Conservation (phyloP, 2,888 invertebrate genomes). For the Rhagonycha lutea region DNA sequence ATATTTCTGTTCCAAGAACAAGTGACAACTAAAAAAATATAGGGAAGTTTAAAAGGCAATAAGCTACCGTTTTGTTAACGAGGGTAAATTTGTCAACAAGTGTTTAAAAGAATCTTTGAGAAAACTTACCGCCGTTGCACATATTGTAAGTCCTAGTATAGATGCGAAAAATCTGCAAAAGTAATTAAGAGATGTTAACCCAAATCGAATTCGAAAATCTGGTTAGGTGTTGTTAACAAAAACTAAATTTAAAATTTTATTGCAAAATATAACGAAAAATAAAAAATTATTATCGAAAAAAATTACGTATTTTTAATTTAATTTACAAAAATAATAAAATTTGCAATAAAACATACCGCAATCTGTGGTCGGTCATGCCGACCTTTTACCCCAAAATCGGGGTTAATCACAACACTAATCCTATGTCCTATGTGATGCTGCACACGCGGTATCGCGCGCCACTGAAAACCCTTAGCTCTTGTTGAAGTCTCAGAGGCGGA, state of each 20-base stretch:
- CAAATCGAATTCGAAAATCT: neutral
- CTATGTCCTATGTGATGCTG: constrained; percentile 48
- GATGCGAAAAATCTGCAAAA: constrained; percentile 58
- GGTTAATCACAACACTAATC: constrained; percentile 47
- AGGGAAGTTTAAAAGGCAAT: neutral
- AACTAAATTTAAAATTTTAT: neutral
- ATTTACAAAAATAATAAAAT: constrained; percentile 6
- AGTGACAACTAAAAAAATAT: neutral
- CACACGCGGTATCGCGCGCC: constrained; percentile 55
- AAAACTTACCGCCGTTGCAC: constrained; percentile 58
- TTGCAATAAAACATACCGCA: constrained; percentile 46
- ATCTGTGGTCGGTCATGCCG: constrained; percentile 53
- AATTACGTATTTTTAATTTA: constrained; percentile 12
- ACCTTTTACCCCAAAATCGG: constrained; percentile 47
- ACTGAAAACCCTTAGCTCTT: constrained; percentile 52
- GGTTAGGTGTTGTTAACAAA: neutral
- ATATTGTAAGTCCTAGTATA: constrained; percentile 56
- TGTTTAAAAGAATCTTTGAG: constrained; percentile 4
- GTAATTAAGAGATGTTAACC: constrained; percentile 30
- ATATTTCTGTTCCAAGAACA: neutral
- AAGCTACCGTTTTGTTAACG: neutral
- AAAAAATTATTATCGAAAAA: neutral
- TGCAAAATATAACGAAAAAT: neutral
- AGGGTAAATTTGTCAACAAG: neutral
- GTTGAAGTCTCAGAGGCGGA: constrained; percentile 48